phyloP scores from a whole-genome alignment of 2,113 vertebrate species.

The Lophotis ruficrista region DNA sequence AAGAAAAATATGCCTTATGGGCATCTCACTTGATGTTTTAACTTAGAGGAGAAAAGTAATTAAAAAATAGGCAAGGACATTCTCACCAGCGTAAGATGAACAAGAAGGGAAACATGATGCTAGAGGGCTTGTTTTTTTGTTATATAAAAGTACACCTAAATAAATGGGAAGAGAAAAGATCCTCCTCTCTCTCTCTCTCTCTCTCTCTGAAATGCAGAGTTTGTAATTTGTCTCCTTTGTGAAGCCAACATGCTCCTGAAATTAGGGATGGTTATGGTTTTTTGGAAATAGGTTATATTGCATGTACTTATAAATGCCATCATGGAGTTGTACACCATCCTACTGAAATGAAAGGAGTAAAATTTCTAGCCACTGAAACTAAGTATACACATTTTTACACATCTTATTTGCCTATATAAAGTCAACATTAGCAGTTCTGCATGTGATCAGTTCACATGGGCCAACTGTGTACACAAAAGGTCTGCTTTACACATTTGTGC shows the following conservation, averaged over 20 bases:
- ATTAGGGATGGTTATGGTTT: neutral
- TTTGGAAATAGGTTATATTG: neutral
- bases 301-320: neutral
- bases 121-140: neutral
- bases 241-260: neutral
- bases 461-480: neutral
- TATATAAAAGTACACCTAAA: neutral
- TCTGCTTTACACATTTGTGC: neutral
- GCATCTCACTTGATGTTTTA: slow-evolving; percentile 24
- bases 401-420: neutral
- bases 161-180: neutral
- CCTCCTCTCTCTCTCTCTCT: neutral
- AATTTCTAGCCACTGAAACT: neutral
- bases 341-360: neutral
- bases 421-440: neutral
- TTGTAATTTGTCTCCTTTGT: neutral
- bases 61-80: neutral
- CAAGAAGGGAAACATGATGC: neutral
- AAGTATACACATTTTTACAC: neutral
- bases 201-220: neutral
- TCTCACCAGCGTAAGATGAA: neutral
- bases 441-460: neutral
- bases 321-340: neutral
- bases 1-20: slow-evolving; percentile 40
- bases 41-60: slow-evolving; percentile 25